phyloP scores from a whole-genome alignment of 1,140 invertebrate genomes.

The Drosophila kepulauana region DNA sequence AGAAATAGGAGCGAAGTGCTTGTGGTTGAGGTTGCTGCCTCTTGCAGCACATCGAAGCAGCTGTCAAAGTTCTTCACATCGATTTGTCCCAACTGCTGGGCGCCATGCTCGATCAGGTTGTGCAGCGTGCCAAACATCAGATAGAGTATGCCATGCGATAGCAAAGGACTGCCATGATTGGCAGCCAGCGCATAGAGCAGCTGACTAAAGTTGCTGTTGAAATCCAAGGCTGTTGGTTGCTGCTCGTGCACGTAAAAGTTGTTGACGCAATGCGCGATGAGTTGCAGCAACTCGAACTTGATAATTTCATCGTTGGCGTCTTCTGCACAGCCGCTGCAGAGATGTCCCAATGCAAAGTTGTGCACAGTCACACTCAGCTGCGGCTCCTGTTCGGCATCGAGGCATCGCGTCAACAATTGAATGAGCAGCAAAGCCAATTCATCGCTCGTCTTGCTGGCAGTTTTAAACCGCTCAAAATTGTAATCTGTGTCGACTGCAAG shows the following conservation, averaged over 20 bases:
- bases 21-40: slow-evolving; percentile 35
- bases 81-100: slow-evolving; percentile 56
- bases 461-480: slow-evolving; percentile 55
- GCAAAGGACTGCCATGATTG: slow-evolving; percentile 48
- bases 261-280: slow-evolving; percentile 74
- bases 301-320: slow-evolving; percentile 55
- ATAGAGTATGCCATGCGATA: slow-evolving; percentile 65
- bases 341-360: slow-evolving; percentile 74
- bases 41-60: slow-evolving; percentile 65
- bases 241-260: slow-evolving; percentile 65
- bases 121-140: slow-evolving; percentile 76
- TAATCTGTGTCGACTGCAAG: slow-evolving; percentile 8
- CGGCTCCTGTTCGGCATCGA: slow-evolving; percentile 64
- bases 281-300: slow-evolving; percentile 69
- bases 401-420: slow-evolving; percentile 67
- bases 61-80: slow-evolving; percentile 66
- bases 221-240: slow-evolving; percentile 62
- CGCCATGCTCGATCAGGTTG: slow-evolving; percentile 65
- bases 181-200: slow-evolving; percentile 66
- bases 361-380: slow-evolving; percentile 71
- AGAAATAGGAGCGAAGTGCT: slow-evolving; percentile 52
- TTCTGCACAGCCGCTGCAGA: slow-evolving; percentile 52
- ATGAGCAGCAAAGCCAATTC: slow-evolving; percentile 75
- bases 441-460: slow-evolving; percentile 64
- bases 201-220: slow-evolving; percentile 71